phyloP scores from a whole-genome alignment of 2,113 vertebrate genomes.

The Rousettus leschenaultii region DNA sequence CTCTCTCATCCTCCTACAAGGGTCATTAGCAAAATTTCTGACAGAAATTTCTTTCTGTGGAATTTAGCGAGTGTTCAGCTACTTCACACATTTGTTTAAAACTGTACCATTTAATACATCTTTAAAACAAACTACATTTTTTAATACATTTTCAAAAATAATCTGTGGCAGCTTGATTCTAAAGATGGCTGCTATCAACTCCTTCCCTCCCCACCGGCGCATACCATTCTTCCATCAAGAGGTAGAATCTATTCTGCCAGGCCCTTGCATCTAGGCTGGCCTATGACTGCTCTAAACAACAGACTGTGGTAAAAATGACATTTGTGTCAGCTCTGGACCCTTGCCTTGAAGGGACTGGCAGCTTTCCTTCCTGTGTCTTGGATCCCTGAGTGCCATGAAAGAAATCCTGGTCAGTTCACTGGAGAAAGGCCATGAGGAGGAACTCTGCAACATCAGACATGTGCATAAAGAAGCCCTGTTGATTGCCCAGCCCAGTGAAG shows the following conservation, averaged over 20 bases:
- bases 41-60: neutral
- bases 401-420: neutral
- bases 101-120: neutral
- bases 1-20: neutral
- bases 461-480: neutral
- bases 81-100: neutral
- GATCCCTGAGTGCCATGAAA: neutral
- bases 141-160: neutral
- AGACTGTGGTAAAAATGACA: neutral
- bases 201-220: neutral
- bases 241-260: neutral
- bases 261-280: neutral
- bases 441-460: neutral
- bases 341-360: neutral
- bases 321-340: neutral
- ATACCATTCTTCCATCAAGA: neutral
- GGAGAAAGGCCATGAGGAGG: neutral
- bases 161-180: neutral
- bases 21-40: neutral
- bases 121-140: neutral
- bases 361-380: neutral
- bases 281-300: neutral
- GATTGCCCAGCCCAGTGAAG: neutral
- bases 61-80: neutral
- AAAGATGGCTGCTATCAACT: neutral